Evolutionary conservation across 2,113 vertebrate species (phyloP).

Genomic region (Stegastes partitus): DNA sequence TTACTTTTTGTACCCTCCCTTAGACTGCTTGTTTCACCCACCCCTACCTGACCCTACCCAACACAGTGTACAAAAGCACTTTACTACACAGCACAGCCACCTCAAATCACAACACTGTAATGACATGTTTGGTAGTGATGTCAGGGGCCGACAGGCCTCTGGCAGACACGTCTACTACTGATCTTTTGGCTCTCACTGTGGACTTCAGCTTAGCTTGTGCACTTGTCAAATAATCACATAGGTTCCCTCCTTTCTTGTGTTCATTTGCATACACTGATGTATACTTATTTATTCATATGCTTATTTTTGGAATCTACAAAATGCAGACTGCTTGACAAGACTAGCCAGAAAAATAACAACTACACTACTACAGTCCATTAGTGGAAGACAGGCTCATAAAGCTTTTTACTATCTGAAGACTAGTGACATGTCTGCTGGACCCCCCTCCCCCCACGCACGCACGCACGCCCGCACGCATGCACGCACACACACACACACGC

Average conservation of each 20-base stretch:
- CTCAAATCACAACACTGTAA: constrained; percentile 79
- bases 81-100: constrained; percentile 82
- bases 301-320: constrained; percentile 34
- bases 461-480: background rate
- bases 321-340: constrained; percentile 33
- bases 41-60: constrained; percentile 25
- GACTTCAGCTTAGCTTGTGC: background rate
- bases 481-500: background rate
- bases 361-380: constrained; percentile 31
- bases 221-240: background rate
- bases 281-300: background rate
- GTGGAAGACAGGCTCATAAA: constrained; percentile 53
- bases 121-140: constrained; percentile 76
- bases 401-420: constrained; percentile 9
- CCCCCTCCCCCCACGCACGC: constrained; percentile 4
- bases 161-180: constrained; percentile 49
- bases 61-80: constrained; percentile 78
- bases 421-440: constrained; percentile 52
- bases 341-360: constrained; percentile 27
- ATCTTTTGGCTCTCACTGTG: background rate
- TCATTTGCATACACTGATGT: constrained; percentile 5
- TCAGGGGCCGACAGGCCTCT: constrained; percentile 35
- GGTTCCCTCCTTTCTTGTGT: background rate
- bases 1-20: constrained; percentile 52
- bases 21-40: background rate